These are phyloP conservation scores for Meloidogyne hapla DNA, from an alignment of 1,140 invertebrate genomes.

Conservation along the genomic window DNA sequence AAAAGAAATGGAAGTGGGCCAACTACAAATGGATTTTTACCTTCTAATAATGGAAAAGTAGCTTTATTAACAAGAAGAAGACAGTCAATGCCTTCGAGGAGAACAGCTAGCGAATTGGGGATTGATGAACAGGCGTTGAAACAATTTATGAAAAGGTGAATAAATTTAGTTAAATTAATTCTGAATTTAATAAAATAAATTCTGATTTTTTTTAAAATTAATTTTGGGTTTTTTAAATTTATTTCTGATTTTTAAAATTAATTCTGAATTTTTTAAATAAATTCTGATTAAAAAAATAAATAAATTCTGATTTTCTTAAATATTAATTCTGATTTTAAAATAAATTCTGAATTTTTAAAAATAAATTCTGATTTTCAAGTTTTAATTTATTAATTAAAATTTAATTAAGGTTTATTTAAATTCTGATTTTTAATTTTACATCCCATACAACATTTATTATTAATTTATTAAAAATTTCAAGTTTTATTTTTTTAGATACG, in stretches of 20 bases:
- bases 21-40: conserved; percentile 47
- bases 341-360: conserved; percentile 6
- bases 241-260: background rate
- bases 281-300: no score
- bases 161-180: background rate
- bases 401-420: background rate
- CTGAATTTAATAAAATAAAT: no score
- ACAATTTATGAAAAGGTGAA: conserved; percentile 21
- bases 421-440: no score
- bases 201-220: background rate
- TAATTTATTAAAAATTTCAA: no score
- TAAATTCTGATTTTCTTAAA: background rate
- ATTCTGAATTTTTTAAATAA: background rate
- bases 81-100: background rate
- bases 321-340: background rate
- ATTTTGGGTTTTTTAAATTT: background rate
- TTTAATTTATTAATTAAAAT: background rate
- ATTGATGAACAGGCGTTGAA: conserved; percentile 41
- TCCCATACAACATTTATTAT: no score
- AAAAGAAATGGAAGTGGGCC: conserved; percentile 50
- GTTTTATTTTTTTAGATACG: no score
- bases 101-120: conserved; percentile 33
- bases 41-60: background rate
- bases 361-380: background rate
- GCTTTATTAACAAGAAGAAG: background rate